A percentile compares a stretch with the other conserved stretches of the same genome.
phyloP scores from a whole-genome alignment of 2,797 vertebrate species.

The Molossus alvarezi region DNA sequence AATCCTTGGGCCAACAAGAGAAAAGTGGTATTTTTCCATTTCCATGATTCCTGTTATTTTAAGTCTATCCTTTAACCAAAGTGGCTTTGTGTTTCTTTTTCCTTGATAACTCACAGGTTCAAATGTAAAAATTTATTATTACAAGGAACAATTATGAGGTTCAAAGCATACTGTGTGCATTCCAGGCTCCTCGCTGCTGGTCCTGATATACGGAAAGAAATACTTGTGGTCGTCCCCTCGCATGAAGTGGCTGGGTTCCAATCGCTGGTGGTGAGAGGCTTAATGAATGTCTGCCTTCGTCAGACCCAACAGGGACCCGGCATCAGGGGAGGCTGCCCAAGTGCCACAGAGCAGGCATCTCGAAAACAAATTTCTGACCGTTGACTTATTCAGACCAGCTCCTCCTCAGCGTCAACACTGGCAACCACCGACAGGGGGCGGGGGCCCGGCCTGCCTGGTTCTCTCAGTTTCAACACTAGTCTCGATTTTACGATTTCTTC shows the following conservation, averaged over 20 bases:
- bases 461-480: constrained; percentile 54
- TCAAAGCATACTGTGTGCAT: constrained; percentile 91
- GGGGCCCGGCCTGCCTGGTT: constrained; percentile 65
- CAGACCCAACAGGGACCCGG: constrained; percentile 91
- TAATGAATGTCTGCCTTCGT: constrained; percentile 95
- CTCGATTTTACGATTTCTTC: constrained; percentile 72
- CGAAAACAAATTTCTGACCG: constrained; percentile 85
- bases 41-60: constrained; percentile 90
- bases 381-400: constrained; percentile 83
- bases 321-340: constrained; percentile 90
- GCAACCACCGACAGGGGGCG: constrained; percentile 47
- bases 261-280: constrained; percentile 93
- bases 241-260: constrained; percentile 95
- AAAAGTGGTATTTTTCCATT: constrained; percentile 89
- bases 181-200: constrained; percentile 92
- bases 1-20: constrained; percentile 87
- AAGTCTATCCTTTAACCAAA: constrained; percentile 90
- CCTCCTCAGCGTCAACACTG: constrained; percentile 83
- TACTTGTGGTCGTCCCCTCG: constrained; percentile 94
- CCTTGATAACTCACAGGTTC: constrained; percentile 91
- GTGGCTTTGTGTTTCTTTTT: constrained; percentile 88
- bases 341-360: constrained; percentile 80
- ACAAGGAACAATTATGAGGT: constrained; percentile 92
- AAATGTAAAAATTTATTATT: constrained; percentile 92
- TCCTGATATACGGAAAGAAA: constrained; percentile 92